phyloP scores from a whole-genome alignment of 2,888 invertebrate species.

The Brachypalpus laphriformis region DNA sequence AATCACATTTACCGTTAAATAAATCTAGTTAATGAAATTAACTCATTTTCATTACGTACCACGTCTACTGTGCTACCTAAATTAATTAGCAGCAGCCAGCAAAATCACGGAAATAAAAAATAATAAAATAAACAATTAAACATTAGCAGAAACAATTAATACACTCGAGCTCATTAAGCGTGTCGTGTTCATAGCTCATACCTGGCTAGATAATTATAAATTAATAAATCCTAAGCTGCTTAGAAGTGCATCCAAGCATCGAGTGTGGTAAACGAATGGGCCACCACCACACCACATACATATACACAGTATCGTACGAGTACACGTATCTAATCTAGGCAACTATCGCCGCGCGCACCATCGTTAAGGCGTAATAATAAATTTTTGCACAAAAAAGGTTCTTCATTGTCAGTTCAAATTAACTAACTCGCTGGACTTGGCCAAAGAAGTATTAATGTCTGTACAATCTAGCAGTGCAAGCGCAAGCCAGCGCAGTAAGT shows the following conservation, averaged over 20 bases:
- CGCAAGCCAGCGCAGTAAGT: background rate
- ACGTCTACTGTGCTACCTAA: constrained; percentile 18
- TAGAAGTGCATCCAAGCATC: constrained; percentile 62
- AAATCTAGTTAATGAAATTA: constrained; percentile 49
- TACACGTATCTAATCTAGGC: background rate
- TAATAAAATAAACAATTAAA: constrained; percentile 72
- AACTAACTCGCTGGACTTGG: constrained; percentile 56
- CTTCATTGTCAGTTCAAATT: constrained; percentile 53
- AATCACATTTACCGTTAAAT: constrained; percentile 66
- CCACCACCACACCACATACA: constrained; percentile 22
- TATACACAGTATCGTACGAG: background rate
- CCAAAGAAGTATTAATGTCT: constrained; percentile 39
- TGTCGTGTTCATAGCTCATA: constrained; percentile 68
- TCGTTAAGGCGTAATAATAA: constrained; percentile 49
- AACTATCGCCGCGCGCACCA: constrained; percentile 15
- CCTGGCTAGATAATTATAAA: constrained; percentile 64
- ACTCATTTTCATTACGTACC: constrained; percentile 50
- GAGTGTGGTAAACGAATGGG: constrained; percentile 57
- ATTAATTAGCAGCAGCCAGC: constrained; percentile 50
- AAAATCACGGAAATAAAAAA: constrained; percentile 59
- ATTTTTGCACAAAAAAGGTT: constrained; percentile 58
- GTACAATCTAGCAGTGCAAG: background rate
- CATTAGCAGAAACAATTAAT: constrained; percentile 72
- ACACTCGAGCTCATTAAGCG: constrained; percentile 66
- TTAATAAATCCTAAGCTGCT: constrained; percentile 72